Conservation (phyloP, 2,888 invertebrate genomes). For the Hesperia comma region DNA sequence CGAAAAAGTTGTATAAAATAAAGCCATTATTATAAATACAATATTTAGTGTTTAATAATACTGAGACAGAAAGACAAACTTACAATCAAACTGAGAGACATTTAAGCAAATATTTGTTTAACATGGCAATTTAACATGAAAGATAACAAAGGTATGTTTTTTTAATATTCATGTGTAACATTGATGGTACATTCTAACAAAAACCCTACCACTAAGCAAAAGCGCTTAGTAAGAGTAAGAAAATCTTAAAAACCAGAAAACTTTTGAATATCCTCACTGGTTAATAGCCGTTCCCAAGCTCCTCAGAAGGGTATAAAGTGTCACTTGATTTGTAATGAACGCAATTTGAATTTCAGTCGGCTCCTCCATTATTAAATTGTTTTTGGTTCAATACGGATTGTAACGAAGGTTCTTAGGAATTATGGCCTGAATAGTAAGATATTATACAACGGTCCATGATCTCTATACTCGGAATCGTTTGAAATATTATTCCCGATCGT, state of each 20-base stretch:
- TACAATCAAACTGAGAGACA: too few relatives aligned
- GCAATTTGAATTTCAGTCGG: slow-evolving; percentile 14
- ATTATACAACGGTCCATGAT: background rate
- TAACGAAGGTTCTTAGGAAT: background rate
- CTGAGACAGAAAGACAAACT: too few relatives aligned
- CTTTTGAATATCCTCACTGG: background rate
- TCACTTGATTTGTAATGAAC: slow-evolving; percentile 21
- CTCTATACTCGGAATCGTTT: background rate
- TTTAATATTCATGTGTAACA: too few relatives aligned
- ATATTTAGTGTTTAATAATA: too few relatives aligned
- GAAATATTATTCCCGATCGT: background rate
- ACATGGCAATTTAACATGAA: too few relatives aligned
- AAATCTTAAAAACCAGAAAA: background rate
- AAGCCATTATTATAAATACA: too few relatives aligned
- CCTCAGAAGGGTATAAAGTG: slow-evolving; percentile 4
- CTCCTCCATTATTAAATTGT: slow-evolving; percentile 5
- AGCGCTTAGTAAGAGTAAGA: too few relatives aligned
- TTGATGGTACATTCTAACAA: too few relatives aligned
- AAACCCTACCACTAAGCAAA: too few relatives aligned
- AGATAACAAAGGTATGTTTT: too few relatives aligned
- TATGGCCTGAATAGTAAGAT: background rate
- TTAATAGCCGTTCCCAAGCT: slow-evolving; percentile 2
- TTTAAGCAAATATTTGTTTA: too few relatives aligned
- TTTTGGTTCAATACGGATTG: background rate
- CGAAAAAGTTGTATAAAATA: too few relatives aligned